These are phyloP conservation scores for Pissodes strobi DNA, from an alignment of 1,140 invertebrate species.

Conservation along the genomic window DNA sequence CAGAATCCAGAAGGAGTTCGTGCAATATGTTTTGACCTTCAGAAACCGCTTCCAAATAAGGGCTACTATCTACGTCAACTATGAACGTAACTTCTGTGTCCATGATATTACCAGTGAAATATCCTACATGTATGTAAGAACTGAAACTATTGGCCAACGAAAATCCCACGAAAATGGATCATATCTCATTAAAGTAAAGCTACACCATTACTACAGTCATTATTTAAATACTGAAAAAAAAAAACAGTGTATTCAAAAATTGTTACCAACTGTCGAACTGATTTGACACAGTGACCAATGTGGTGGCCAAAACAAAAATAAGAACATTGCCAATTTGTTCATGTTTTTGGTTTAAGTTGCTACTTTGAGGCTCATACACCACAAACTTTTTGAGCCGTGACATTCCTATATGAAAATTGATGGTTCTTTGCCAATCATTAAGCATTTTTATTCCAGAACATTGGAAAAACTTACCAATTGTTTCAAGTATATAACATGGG, in stretches of 20 bases:
- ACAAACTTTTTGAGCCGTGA: not conserved
- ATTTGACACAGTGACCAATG: no score
- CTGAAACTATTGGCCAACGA: not conserved
- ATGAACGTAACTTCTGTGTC: no score
- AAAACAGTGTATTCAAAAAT: no score
- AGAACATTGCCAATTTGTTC: no score
- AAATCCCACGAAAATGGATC: not conserved
- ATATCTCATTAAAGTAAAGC: no score
- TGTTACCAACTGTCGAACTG: no score
- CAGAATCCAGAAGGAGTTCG: slow-evolving; percentile 7
- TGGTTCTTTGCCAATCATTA: not conserved
- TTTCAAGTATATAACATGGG: not conserved
- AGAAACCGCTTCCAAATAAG: not conserved
- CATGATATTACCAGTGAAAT: no score
- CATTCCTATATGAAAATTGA: not conserved
- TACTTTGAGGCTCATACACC: not conserved
- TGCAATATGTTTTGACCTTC: not conserved
- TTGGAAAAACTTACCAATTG: not conserved
- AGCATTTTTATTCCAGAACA: no score
- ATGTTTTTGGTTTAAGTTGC: not conserved
- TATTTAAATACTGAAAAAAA: no score
- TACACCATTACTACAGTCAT: no score
- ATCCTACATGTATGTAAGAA: not conserved
- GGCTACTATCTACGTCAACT: not conserved
- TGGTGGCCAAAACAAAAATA: no score